Evolutionary conservation across 1,140 invertebrate species (phyloP), one percentile per base, ranked within the genome.

Genomic region (Trichomalopsis sarcophagae): DNA sequence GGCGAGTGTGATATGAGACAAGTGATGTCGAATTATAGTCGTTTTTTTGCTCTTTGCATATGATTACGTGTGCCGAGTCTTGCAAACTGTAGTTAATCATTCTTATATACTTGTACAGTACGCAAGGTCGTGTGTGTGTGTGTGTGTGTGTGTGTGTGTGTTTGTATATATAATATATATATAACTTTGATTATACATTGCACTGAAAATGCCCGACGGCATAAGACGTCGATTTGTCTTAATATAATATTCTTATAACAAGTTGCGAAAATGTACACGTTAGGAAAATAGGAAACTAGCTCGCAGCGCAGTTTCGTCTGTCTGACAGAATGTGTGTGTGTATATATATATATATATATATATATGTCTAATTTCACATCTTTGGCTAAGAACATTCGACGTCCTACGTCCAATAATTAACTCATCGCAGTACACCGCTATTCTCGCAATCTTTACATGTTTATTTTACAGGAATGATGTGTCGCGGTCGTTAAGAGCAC

Each of bases 251-350:
- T 44, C 27, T 77, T 77, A 62, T 62, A 62, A 82, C n/a, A 69
- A 66, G 17, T 68, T 83, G 21, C 33, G n/a, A 68, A 68, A 84
- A 84, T 84, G 47, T 79, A 84, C 82, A 84, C 40, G 36, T 50
- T 84, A 84, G 78, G 82, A 84, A 84, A 84, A 84, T 84, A 84
- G 78, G 76, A 73, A 84, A 84, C 76, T 78, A 62, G 55, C 55
- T 62, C 23, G 17, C 10, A 44, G 50, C 17, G 55, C 55, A 78
- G 62, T 84, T 79, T 23, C 76, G 66, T 78, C 66, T 71, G 66
- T 78, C 82, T 69, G 36, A 83, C 62, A 55, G 62, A 84, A 84
- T 84, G 14, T 62, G 7, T 40, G 7, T 40, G 4, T 40, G 36
- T 40, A 2, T 44, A 10, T 44, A 11, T 44, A 44, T 44, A 40